phyloP scores from a whole-genome alignment of 2,888 invertebrate species.

The Megaustenia siamemsis region DNA sequence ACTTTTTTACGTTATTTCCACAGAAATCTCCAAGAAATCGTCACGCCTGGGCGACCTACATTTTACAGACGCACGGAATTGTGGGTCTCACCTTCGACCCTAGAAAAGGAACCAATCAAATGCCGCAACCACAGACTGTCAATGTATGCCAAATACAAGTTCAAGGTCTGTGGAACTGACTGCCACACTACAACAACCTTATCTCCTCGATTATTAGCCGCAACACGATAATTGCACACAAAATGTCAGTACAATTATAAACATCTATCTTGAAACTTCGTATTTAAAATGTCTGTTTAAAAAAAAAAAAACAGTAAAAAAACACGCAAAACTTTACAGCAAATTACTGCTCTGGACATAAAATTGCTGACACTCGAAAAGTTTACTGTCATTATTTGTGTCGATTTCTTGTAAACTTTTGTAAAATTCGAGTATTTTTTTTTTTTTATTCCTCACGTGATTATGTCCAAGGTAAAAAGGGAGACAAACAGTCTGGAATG shows the following conservation, averaged over 20 bases:
- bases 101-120: background rate
- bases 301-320: too few relatives aligned
- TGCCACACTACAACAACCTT: background rate
- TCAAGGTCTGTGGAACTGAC: background rate
- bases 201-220: background rate
- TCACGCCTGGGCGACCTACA: background rate
- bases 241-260: background rate
- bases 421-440: background rate
- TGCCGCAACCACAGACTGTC: background rate
- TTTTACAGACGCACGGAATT: background rate
- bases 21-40: background rate
- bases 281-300: too few relatives aligned
- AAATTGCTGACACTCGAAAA: background rate
- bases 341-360: background rate
- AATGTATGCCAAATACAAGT: background rate
- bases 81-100: background rate
- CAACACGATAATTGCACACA: background rate
- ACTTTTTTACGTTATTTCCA: background rate
- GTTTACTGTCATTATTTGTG: background rate
- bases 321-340: background rate
- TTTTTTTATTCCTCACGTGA: too few relatives aligned
- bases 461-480: too few relatives aligned
- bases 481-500: too few relatives aligned
- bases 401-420: background rate
- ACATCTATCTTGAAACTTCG: too few relatives aligned